Evolutionary conservation across 1,140 invertebrate genomes (phyloP).

Genomic region (Drosophila malerkotliana): DNA sequence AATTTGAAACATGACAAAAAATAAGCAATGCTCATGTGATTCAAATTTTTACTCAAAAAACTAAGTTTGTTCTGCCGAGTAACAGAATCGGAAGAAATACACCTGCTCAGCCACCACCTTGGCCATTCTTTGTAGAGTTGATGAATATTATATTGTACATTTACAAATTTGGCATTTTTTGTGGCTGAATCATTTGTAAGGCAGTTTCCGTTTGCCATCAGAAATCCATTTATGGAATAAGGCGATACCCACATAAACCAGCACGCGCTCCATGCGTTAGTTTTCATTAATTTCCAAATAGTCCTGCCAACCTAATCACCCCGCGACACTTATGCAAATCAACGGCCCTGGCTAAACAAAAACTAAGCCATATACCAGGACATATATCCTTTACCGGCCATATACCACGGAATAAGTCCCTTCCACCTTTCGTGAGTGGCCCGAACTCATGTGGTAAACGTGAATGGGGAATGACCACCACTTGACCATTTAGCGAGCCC

Average conservation of each 20-base stretch:
- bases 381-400: constrained; percentile 45
- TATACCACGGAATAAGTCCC: constrained; percentile 2
- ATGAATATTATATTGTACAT: neutral
- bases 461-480: constrained; percentile 47
- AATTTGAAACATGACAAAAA: constrained; percentile 3
- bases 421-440: constrained; percentile 27
- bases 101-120: neutral
- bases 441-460: constrained; percentile 47
- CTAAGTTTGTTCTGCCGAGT: too few species aligned
- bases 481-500: constrained; percentile 48
- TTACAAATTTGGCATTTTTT: neutral
- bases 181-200: constrained; percentile 20
- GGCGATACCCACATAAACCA: neutral
- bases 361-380: constrained; percentile 28
- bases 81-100: neutral
- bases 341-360: constrained; percentile 9
- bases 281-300: constrained; percentile 26
- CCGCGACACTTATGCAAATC: constrained; percentile 61
- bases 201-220: constrained; percentile 34
- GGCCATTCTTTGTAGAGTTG: neutral
- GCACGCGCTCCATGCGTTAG: constrained; percentile 15
- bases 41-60: neutral
- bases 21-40: constrained; percentile 30
- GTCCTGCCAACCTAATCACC: neutral
- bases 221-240: constrained; percentile 22